phyloP scores from a whole-genome alignment of 2,888 invertebrate genomes.

The Aleiodes alternator region DNA sequence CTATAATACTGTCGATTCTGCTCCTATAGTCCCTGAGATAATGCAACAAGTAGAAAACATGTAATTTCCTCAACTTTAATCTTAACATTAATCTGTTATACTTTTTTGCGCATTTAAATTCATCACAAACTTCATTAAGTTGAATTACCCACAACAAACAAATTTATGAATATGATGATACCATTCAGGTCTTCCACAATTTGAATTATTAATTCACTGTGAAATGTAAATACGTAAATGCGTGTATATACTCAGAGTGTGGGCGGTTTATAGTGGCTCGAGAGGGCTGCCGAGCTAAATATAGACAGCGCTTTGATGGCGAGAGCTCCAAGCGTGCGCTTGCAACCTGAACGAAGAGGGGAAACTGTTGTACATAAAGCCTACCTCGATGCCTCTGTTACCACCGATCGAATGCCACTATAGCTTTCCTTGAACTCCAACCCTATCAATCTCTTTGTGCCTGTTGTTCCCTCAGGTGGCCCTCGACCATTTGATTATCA shows the following conservation, averaged over 20 bases:
- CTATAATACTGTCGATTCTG: too few species aligned
- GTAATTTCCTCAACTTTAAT: too few species aligned
- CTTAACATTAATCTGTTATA: too few species aligned
- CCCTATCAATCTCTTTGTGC: constrained; percentile 1
- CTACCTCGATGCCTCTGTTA: constrained; percentile 1
- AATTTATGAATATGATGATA: too few species aligned
- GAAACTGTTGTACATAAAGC: constrained; percentile 1
- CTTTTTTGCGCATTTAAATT: too few species aligned
- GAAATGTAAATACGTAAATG: constrained; percentile 16
- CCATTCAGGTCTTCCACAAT: too few species aligned
- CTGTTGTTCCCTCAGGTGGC: background rate
- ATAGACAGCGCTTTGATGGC: constrained; percentile 62
- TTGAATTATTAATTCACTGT: background rate
- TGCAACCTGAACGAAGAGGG: constrained; percentile 30
- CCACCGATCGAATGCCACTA: constrained; percentile 7
- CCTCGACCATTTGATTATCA: background rate
- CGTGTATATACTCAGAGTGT: constrained; percentile 19
- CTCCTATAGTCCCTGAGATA: too few species aligned
- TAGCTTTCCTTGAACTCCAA: background rate
- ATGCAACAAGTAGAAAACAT: too few species aligned
- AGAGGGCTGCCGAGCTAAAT: constrained; percentile 55
- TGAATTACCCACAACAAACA: too few species aligned
- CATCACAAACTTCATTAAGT: too few species aligned
- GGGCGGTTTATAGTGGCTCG: constrained; percentile 41
- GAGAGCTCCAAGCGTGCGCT: constrained; percentile 49